Conservation (phyloP, 2,888 invertebrate species). For the Merodon equestris region DNA sequence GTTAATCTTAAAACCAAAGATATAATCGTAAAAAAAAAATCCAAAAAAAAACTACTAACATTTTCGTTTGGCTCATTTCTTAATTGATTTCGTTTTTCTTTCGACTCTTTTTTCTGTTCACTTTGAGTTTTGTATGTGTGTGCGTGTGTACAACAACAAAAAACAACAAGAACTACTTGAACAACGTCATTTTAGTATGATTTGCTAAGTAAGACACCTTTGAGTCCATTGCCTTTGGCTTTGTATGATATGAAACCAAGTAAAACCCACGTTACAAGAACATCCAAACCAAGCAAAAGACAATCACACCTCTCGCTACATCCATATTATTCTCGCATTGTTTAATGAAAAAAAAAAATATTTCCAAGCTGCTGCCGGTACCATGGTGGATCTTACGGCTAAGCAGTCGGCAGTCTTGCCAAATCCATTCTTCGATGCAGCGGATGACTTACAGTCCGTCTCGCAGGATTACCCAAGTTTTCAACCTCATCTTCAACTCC, state of each 20-base stretch:
- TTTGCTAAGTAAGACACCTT: slow-evolving; percentile 42
- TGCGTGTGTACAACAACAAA: slow-evolving; percentile 12
- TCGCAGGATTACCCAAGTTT: slow-evolving; percentile 51
- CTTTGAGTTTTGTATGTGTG: slow-evolving; percentile 9
- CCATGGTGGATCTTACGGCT: slow-evolving; percentile 57
- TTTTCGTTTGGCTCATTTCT: slow-evolving; percentile 31
- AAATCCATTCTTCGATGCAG: slow-evolving; percentile 78
- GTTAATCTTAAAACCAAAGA: slow-evolving; percentile 11
- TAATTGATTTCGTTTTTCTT: slow-evolving; percentile 11
- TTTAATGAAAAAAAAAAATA: slow-evolving; percentile 23
- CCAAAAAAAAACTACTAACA: slow-evolving; percentile 27
- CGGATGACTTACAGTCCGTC: slow-evolving; percentile 69
- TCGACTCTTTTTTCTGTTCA: not conserved
- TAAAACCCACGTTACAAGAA: slow-evolving; percentile 45
- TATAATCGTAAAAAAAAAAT: slow-evolving; percentile 41
- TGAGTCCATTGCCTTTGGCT: slow-evolving; percentile 34
- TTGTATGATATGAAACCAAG: slow-evolving; percentile 16
- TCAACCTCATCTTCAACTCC: slow-evolving; percentile 58
- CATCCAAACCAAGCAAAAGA: slow-evolving; percentile 26
- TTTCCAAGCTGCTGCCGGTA: slow-evolving; percentile 61
- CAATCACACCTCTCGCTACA: slow-evolving; percentile 49
- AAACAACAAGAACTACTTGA: not conserved
- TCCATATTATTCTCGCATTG: slow-evolving; percentile 36
- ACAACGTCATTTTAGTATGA: slow-evolving; percentile 29
- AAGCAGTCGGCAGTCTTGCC: slow-evolving; percentile 72